Conservation (phyloP, 2,113 vertebrate genomes). For the Cnemophilus loriae region DNA sequence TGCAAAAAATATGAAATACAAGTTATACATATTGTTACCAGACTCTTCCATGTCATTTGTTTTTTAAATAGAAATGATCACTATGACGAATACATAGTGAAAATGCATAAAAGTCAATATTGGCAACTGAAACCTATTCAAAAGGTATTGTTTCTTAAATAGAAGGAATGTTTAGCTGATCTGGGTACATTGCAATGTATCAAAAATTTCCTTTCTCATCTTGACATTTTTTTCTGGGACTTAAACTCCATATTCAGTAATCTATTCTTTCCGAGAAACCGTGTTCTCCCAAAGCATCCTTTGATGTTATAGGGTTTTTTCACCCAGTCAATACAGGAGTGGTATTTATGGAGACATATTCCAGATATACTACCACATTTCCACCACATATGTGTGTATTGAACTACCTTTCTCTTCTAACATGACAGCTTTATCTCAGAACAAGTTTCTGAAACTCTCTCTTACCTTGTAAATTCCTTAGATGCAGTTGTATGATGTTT, state of each 20-base stretch:
- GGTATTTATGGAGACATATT: neutral
- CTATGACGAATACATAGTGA: neutral
- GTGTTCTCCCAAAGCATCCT: neutral
- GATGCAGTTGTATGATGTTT: neutral
- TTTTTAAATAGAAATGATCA: neutral
- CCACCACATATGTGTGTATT: neutral
- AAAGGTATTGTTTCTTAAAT: neutral
- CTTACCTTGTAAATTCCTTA: slow-evolving; percentile 30
- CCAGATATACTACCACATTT: neutral
- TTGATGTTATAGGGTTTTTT: neutral
- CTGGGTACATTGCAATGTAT: neutral
- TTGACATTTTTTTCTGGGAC: neutral
- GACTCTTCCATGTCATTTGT: neutral
- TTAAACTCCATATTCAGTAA: neutral
- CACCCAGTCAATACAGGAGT: neutral
- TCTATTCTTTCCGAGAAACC: neutral
- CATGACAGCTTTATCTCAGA: slow-evolving; percentile 14
- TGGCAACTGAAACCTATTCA: neutral
- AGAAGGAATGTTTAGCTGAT: neutral
- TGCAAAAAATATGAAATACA: neutral
- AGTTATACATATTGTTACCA: neutral
- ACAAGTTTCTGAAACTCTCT: slow-evolving; percentile 11
- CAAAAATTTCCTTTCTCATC: neutral
- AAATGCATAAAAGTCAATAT: neutral
- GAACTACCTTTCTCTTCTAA: neutral